These are phyloP conservation scores for Leptinotarsa undecemlineata DNA, from an alignment of 1,140 invertebrate species.

Conservation along the genomic window DNA sequence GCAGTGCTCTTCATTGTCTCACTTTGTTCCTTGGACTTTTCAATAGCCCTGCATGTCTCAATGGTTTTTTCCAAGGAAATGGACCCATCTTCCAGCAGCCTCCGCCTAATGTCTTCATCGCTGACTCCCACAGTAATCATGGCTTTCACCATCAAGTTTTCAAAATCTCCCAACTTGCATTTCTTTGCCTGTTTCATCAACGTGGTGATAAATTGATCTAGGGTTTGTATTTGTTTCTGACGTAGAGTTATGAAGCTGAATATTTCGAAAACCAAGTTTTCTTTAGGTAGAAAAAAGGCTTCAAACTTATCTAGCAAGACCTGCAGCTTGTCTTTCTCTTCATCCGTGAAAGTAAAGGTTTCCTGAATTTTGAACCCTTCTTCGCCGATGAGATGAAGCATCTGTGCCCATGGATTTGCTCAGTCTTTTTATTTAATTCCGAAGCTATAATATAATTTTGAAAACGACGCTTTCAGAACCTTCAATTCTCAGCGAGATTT, in stretches of 20 bases:
- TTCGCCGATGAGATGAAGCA: background rate
- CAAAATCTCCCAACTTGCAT: background rate
- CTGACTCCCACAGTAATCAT: background rate
- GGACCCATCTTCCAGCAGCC: background rate
- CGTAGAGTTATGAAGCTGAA: background rate
- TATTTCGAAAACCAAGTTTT: background rate
- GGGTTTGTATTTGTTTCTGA: background rate
- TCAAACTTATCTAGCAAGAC: background rate
- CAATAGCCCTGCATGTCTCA: background rate
- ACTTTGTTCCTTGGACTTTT: background rate
- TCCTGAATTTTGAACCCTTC: background rate
- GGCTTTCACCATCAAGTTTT: background rate
- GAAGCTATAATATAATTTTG: background rate
- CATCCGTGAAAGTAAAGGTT: background rate
- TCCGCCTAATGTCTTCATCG: background rate
- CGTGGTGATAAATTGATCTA: background rate
- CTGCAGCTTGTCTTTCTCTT: background rate
- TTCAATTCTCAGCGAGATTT: background rate
- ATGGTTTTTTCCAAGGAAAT: too few relatives aligned
- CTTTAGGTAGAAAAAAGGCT: background rate
- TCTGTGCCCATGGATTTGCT: background rate
- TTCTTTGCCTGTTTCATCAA: background rate
- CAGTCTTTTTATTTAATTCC: background rate
- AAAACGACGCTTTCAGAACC: background rate
- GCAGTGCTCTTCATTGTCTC: background rate